Evolutionary conservation across 2,888 invertebrate genomes (phyloP).

Genomic region (Pasiphila rectangulata): DNA sequence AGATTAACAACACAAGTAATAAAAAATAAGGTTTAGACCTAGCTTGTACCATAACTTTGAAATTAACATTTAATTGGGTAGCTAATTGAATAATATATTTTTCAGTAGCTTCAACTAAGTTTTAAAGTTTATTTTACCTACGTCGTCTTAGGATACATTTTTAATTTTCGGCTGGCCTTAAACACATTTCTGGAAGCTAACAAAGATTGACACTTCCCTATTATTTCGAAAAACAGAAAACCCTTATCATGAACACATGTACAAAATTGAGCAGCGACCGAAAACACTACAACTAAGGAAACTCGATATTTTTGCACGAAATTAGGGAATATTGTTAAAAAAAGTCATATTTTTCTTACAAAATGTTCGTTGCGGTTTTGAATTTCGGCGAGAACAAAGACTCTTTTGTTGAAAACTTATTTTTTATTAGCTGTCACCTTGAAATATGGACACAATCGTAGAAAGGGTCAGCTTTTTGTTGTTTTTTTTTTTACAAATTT

Average conservation of each 20-base stretch:
- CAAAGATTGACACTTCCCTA: conserved; percentile 53
- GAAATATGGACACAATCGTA: conserved; percentile 64
- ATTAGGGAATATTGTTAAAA: conserved; percentile 67
- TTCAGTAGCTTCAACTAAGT: too few species aligned
- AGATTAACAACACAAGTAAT: too few species aligned
- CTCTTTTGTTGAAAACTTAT: conserved; percentile 34
- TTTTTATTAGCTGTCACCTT: conserved; percentile 61
- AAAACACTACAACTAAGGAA: conserved; percentile 57
- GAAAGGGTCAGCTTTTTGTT: conserved; percentile 68
- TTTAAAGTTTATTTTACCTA: too few species aligned
- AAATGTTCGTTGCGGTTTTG: conserved; percentile 66
- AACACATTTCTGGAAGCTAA: conserved; percentile 35
- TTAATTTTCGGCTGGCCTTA: neutral
- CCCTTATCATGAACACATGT: conserved; percentile 61
- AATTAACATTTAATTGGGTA: too few species aligned
- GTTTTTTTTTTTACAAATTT: conserved; percentile 39
- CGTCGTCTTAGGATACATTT: too few species aligned
- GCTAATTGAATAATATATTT: too few species aligned
- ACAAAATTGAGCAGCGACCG: conserved; percentile 55
- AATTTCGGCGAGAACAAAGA: conserved; percentile 55
- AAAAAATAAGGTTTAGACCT: too few species aligned
- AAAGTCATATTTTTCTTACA: conserved; percentile 69
- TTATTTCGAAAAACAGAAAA: conserved; percentile 43
- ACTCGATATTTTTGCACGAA: conserved; percentile 74
- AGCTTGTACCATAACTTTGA: too few species aligned